Conservation (phyloP, 53 echinoderm and acorn worm species). For the Glandiceps talaboti region DNA sequence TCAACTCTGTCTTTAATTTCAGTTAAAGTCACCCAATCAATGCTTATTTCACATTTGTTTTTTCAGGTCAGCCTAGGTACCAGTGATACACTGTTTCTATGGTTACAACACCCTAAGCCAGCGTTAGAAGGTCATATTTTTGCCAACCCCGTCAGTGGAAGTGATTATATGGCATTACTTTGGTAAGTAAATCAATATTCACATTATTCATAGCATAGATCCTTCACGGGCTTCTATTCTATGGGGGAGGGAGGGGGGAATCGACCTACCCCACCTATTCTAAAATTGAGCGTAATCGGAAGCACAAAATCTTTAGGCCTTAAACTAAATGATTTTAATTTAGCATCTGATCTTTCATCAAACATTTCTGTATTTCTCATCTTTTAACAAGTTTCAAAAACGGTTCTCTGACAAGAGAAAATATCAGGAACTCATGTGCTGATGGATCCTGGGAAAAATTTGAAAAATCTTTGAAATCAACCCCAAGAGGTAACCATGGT, state of each 20-base stretch:
- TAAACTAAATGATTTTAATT: no score
- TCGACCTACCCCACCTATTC: no score
- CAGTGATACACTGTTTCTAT: slow-evolving; percentile 86
- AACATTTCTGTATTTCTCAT: no score
- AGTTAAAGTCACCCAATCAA: no score
- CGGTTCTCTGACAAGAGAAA: slow-evolving; percentile 88
- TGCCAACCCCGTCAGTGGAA: slow-evolving; percentile 71
- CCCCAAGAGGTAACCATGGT: slow-evolving; percentile 71
- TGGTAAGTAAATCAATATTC: slow-evolving; percentile 66
- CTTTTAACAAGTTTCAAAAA: slow-evolving; percentile 63
- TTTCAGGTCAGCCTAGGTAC: slow-evolving; percentile 83
- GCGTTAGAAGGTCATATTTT: slow-evolving; percentile 94
- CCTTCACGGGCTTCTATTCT: no score
- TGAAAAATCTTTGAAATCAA: slow-evolving; percentile 46
- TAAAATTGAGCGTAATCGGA: no score
- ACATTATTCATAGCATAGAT: no score
- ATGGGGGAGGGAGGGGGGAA: no score
- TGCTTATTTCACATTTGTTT: no score
- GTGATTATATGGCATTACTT: slow-evolving; percentile 76
- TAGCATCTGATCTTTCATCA: no score
- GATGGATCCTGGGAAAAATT: slow-evolving; percentile 83
- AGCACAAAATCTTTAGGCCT: no score
- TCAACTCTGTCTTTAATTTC: no score
- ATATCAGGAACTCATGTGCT: slow-evolving; percentile 52
- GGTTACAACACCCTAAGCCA: slow-evolving; percentile 76